A percentile compares a stretch with the other conserved stretches of the same genome.
Conservation (phyloP, 2,888 invertebrate genomes). For the Chaetogeoica ovagalla region DNA sequence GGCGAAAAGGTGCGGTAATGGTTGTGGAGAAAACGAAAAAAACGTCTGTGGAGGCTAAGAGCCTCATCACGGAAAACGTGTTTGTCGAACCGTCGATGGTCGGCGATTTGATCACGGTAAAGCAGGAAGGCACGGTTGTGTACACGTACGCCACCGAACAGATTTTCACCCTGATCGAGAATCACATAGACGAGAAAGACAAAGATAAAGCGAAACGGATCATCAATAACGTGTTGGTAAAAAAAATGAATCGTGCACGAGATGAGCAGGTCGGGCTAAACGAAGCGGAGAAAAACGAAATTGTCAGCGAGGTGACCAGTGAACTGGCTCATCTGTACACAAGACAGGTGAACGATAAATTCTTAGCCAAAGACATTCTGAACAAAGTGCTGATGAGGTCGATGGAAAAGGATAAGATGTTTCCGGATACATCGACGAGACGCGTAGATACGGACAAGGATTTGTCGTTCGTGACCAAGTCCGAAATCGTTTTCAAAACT, state of each 20-base stretch:
- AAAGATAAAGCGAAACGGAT: constrained; percentile 54
- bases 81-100: constrained; percentile 12
- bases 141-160: constrained; percentile 33
- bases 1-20: constrained; percentile 2
- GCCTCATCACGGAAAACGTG: constrained; percentile 31
- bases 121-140: constrained; percentile 6
- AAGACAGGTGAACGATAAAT: neutral
- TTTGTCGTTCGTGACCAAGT: neutral
- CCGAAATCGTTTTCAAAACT: constrained; percentile 1
- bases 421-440: neutral
- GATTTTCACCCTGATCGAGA: constrained; percentile 33
- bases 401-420: constrained; percentile 47
- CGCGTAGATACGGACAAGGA: neutral
- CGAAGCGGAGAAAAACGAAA: constrained; percentile 23
- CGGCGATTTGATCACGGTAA: constrained; percentile 24
- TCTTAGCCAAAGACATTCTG: constrained; percentile 26
- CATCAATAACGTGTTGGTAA: constrained; percentile 50
- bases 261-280: neutral
- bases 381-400: constrained; percentile 37
- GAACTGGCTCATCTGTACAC: constrained; percentile 12
- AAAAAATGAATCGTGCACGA: constrained; percentile 44
- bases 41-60: constrained; percentile 30
- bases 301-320: constrained; percentile 22
- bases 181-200: constrained; percentile 32
- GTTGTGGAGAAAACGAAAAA: neutral